Evolutionary conservation across 2,888 invertebrate genomes (phyloP).

Genomic region (Tolmerus cingulatus): DNA sequence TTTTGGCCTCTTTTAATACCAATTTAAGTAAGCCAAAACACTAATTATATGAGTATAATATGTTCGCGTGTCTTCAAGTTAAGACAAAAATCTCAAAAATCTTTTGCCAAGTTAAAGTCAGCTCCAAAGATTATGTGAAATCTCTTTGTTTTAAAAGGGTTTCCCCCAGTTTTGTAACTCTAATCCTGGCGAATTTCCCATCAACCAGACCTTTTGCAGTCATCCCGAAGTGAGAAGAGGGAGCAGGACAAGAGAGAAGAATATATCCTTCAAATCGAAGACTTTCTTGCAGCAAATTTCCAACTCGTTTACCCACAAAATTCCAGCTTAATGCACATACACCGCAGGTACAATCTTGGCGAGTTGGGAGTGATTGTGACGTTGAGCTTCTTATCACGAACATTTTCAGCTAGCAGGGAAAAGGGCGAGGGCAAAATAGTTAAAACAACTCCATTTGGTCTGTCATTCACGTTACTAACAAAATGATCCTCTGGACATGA

Average conservation of each 20-base stretch:
- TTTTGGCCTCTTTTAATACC: not conserved
- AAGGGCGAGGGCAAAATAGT: not conserved
- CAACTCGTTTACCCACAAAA: not conserved
- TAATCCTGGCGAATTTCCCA: not conserved
- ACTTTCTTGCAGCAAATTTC: not conserved
- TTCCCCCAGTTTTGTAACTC: not conserved
- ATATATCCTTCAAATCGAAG: not conserved
- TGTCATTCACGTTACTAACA: constrained; percentile 36
- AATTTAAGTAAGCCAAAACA: not conserved
- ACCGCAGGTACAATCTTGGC: not conserved
- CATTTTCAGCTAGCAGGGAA: not conserved
- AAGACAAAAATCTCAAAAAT: not conserved
- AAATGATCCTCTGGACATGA: constrained; percentile 42
- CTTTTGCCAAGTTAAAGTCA: not conserved
- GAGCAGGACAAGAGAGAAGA: not conserved
- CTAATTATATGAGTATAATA: not conserved
- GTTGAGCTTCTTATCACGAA: not conserved
- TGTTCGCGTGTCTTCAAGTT: not conserved
- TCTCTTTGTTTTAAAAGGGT: constrained; percentile 27
- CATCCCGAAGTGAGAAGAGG: not conserved
- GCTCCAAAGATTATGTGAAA: not conserved
- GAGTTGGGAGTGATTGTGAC: not conserved
- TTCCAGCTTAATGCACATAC: not conserved
- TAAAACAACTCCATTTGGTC: constrained; percentile 8
- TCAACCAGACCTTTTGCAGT: not conserved